Conservation (phyloP, 2,113 vertebrate genomes). For the Pongo pygmaeus region DNA sequence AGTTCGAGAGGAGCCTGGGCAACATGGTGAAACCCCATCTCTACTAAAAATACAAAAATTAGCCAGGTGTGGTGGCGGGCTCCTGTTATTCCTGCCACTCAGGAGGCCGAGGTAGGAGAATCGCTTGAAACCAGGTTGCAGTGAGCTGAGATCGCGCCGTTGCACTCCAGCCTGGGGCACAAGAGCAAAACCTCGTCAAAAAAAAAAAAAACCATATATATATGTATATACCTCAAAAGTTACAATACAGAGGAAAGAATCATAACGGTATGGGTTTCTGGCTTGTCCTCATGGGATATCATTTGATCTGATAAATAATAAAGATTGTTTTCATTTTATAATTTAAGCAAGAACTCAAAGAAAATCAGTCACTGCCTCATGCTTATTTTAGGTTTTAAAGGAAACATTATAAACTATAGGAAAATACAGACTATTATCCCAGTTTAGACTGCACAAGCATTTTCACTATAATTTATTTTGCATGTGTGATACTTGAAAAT, state of each 20-base stretch:
- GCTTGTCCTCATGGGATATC: background rate
- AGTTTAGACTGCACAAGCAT: background rate
- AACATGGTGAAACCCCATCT: no score
- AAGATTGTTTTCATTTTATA: constrained; percentile 4
- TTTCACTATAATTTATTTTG: constrained; percentile 29
- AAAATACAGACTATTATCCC: background rate
- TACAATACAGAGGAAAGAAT: background rate
- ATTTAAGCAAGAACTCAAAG: background rate
- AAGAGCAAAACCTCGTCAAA: no score
- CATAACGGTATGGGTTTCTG: background rate
- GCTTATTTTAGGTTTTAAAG: constrained; percentile 29
- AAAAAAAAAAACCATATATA: no score
- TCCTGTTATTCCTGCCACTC: no score
- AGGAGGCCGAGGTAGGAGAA: no score
- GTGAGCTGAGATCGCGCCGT: no score
- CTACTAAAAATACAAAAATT: no score
- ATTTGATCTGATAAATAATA: constrained; percentile 26
- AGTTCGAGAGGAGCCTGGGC: no score
- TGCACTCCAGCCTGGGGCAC: no score
- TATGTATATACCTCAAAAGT: background rate
- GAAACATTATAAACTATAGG: background rate
- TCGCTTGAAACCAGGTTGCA: no score
- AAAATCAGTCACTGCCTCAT: background rate
- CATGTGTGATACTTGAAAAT: background rate
- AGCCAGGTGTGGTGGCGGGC: no score